phyloP scores from a whole-genome alignment of 2,797 vertebrate genomes.

The Microctenopoma lineatum region DNA sequence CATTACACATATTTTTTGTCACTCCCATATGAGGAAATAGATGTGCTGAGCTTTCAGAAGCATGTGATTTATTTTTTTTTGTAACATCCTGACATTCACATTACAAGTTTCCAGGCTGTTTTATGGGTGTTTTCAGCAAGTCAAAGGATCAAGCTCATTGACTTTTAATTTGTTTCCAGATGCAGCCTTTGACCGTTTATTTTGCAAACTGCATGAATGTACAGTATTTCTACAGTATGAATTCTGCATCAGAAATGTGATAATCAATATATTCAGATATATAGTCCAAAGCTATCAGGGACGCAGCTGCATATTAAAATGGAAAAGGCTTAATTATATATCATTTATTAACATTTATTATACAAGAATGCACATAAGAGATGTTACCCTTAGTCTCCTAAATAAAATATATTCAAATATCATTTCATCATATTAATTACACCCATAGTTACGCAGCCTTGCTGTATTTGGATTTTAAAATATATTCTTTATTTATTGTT shows the following conservation, averaged over 20 bases:
- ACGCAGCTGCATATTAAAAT: conserved; percentile 64
- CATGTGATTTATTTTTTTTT: conserved; percentile 37
- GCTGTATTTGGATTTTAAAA: conserved; percentile 63
- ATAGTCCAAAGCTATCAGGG: conserved; percentile 78
- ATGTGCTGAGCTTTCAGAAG: conserved; percentile 28
- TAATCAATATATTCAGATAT: conserved; percentile 67
- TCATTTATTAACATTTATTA: conserved; percentile 63
- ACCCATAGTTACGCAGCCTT: conserved; percentile 37
- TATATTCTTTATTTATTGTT: conserved; percentile 78
- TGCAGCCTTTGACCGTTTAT: conserved; percentile 42
- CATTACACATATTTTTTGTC: conserved; percentile 36
- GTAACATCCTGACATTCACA: conserved; percentile 48
- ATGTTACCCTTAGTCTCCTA: conserved; percentile 56
- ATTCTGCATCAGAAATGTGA: conserved; percentile 72
- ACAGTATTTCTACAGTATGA: conserved; percentile 72
- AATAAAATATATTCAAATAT: conserved; percentile 68
- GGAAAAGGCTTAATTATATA: conserved; percentile 57
- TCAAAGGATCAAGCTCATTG: conserved; percentile 25
- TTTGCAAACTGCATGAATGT: conserved; percentile 74
- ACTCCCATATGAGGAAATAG: not conserved
- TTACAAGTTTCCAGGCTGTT: conserved; percentile 36
- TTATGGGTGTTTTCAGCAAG: conserved; percentile 27
- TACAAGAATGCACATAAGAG: conserved; percentile 50
- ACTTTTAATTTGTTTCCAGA: conserved; percentile 24
- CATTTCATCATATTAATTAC: conserved; percentile 60